phyloP scores from a whole-genome alignment of 2,113 vertebrate species.

The Irena cyanogastra region DNA sequence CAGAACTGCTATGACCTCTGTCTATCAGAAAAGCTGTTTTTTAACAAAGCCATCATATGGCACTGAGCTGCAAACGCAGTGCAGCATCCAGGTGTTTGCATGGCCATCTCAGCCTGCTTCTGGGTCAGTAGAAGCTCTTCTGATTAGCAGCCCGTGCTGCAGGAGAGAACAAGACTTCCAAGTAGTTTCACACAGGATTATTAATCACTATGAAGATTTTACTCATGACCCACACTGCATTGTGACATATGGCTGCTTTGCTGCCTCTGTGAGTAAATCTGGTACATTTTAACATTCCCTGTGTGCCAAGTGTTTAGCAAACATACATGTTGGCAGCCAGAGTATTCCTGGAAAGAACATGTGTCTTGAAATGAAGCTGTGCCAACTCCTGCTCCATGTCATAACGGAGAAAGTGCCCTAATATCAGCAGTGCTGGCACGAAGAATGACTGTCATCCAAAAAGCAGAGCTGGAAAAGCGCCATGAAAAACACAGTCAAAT shows the following conservation, averaged over 20 bases:
- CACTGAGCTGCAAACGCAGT: neutral
- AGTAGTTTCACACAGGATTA: neutral
- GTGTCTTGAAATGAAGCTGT: constrained; percentile 37
- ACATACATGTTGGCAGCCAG: constrained; percentile 44
- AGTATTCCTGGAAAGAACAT: constrained; percentile 45
- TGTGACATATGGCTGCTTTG: constrained; percentile 30
- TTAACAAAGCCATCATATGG: neutral
- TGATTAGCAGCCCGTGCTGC: neutral
- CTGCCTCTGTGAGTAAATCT: constrained; percentile 18
- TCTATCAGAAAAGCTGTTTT: neutral
- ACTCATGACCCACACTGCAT: neutral
- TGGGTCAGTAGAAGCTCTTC: neutral
- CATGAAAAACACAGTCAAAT: neutral
- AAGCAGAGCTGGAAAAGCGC: neutral
- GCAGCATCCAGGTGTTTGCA: fast-evolving
- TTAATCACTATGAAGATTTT: neutral
- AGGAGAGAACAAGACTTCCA: neutral
- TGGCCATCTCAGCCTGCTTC: neutral
- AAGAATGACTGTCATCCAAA: neutral
- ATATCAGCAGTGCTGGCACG: neutral
- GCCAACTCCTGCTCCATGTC: constrained; percentile 33
- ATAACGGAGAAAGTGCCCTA: neutral
- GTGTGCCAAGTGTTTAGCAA: constrained; percentile 56
- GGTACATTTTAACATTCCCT: neutral
- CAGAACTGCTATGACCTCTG: neutral